phyloP scores from a whole-genome alignment of 2,113 vertebrate species.

The Rhinopomastus cyanomelas region DNA sequence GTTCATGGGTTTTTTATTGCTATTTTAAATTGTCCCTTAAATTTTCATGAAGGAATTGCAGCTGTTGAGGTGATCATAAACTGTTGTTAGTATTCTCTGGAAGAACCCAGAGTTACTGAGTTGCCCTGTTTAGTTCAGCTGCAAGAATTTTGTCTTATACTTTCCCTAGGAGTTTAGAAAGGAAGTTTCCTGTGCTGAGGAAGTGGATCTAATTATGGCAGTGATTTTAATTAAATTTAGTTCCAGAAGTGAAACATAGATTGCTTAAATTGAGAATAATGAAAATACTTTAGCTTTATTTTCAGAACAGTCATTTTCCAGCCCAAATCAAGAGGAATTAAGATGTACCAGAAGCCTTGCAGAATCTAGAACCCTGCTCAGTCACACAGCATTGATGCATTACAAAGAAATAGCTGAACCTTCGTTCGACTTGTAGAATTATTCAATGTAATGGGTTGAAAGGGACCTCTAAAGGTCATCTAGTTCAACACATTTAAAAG shows the following conservation, averaged over 20 bases:
- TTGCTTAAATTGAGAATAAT: neutral
- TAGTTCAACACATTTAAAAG: neutral
- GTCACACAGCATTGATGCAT: neutral
- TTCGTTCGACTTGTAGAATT: neutral
- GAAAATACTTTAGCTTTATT: neutral
- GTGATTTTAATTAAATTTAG: neutral
- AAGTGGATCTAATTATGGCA: neutral
- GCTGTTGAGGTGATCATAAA: neutral
- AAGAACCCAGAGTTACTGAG: neutral
- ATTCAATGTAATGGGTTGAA: too few relatives aligned
- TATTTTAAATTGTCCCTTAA: neutral
- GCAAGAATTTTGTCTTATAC: neutral
- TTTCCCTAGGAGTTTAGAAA: neutral
- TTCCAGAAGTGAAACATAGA: neutral
- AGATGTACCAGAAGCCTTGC: neutral
- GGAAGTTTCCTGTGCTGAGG: neutral
- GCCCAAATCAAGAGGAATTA: neutral
- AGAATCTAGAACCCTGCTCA: neutral
- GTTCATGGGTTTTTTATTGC: neutral
- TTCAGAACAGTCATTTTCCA: neutral
- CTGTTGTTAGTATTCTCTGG: neutral
- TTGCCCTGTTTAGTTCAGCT: neutral
- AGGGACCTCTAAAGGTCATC: too few relatives aligned
- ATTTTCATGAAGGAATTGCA: neutral
- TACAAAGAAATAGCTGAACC: neutral